Conservation (phyloP, 2,888 invertebrate species). For the Apotomis capreana region DNA sequence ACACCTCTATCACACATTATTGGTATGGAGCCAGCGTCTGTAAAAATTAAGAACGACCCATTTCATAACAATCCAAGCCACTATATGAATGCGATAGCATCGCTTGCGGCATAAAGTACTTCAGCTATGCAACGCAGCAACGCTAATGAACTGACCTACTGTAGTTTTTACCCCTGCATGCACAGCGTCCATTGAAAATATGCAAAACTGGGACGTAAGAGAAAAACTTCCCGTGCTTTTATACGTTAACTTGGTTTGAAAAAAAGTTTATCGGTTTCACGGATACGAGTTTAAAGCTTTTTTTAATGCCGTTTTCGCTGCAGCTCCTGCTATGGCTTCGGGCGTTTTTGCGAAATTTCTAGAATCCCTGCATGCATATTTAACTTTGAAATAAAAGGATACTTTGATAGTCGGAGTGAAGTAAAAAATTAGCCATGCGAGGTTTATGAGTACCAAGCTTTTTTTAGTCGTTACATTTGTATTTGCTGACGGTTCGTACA, state of each 20-base stretch:
- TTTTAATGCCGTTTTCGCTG: constrained; percentile 46
- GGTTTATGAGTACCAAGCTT: neutral
- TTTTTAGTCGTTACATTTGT: neutral
- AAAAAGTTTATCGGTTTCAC: constrained; percentile 66
- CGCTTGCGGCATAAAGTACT: constrained; percentile 3
- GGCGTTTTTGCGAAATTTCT: constrained; percentile 17
- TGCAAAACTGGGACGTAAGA: constrained; percentile 65
- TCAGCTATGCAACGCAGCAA: neutral
- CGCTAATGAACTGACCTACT: constrained; percentile 30
- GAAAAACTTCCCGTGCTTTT: constrained; percentile 68
- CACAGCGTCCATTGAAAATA: constrained; percentile 61
- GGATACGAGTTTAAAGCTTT: constrained; percentile 53
- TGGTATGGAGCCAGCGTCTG: too few relatives aligned
- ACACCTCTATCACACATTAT: too few relatives aligned
- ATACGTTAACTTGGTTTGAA: constrained; percentile 60
- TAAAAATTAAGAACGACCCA: neutral
- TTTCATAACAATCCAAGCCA: neutral
- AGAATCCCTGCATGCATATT: constrained; percentile 16
- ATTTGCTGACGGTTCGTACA: too few relatives aligned
- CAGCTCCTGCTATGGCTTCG: constrained; percentile 31
- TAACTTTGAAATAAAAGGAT: constrained; percentile 21
- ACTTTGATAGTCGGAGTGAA: constrained; percentile 5
- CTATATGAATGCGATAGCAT: constrained; percentile 1
- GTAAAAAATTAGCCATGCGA: neutral
- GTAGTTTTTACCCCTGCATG: constrained; percentile 39